Percentiles rank a stretch among this genome's conserved stretches.
These are phyloP conservation scores for Zapornia atra DNA, from an alignment of 2,113 vertebrate genomes.

Conservation along the genomic window DNA sequence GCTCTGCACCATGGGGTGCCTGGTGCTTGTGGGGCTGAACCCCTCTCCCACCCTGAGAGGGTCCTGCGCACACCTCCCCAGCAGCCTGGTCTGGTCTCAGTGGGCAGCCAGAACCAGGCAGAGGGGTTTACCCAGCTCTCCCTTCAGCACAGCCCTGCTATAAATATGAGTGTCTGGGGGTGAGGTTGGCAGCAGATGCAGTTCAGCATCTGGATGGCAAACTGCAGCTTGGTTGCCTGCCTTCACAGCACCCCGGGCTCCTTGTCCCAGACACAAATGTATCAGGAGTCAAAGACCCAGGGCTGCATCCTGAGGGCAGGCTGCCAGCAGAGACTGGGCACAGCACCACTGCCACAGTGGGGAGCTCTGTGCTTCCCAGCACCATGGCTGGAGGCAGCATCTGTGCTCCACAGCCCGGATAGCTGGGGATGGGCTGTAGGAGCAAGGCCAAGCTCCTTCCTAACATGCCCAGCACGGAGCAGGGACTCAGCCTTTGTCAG, in stretches of 20 bases:
- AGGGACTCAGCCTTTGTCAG: background rate
- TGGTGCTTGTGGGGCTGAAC: background rate
- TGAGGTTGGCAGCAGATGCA: background rate
- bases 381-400: accelerated
- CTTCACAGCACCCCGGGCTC: background rate
- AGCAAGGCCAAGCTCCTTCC: background rate
- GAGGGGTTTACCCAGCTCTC: background rate
- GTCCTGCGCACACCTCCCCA: background rate
- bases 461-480: background rate
- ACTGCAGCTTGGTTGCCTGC: background rate
- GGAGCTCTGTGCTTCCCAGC: background rate
- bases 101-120: background rate
- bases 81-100: background rate
- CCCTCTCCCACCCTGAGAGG: background rate
- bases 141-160: background rate
- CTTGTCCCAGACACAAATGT: background rate
- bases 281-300: background rate
- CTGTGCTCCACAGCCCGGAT: background rate
- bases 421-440: accelerated
- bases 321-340: background rate
- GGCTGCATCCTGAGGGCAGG: background rate
- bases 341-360: accelerated
- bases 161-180: background rate
- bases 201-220: background rate
- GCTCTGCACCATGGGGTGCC: background rate